Evolutionary conservation across 2,797 vertebrate genomes (phyloP), one percentile per base, ranked within the genome.

Genomic region (Synaphobranchus kaupii): DNA sequence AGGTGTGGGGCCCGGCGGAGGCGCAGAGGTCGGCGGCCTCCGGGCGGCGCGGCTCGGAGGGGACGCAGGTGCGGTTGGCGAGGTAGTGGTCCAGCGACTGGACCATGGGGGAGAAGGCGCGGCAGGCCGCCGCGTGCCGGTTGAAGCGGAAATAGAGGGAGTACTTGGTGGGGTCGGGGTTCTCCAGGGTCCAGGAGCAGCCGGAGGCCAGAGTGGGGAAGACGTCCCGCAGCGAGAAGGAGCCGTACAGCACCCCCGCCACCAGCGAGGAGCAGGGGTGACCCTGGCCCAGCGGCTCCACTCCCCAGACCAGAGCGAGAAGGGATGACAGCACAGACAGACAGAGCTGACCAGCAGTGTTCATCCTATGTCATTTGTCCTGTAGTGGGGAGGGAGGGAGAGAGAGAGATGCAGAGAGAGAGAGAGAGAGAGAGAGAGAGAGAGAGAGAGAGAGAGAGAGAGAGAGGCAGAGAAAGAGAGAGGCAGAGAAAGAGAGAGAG

Each of bases 321-420:
- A 98, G 94, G 94, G 97, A 98, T 95, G 96, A 98, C 95, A 99
- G 98, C 97, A 99, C 97, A 99, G 97, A 98, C 97, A 99, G 97
- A 98, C 98, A 98, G 97, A 98, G 97, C 97, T 97, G 97, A 97
- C 97, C 97, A 98, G 97, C 98, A 98, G 98, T 97, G 98, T 97
- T 99, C 98, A 99, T 99, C 98, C 98, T 99, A 99, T 98, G 98
- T 98, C 98, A 99, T 98, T 98, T 95, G 98, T 97, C 98, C 98
- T 99, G 95, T 10, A 90, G 87, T 48, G 92, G 56, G 91, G 87
- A 91, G 50, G 90, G 28, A 52, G 82, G 86, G 20, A 90, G 48
- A 89, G 66, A 28, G 13, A 28, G 44, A 22, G 7, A 25, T 39
- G 39, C 39, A 39, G 39, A 39, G 66, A 28, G 13, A 28, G 50